phyloP scores from a whole-genome alignment of 2,888 invertebrate genomes.

The Myopa testacea region DNA sequence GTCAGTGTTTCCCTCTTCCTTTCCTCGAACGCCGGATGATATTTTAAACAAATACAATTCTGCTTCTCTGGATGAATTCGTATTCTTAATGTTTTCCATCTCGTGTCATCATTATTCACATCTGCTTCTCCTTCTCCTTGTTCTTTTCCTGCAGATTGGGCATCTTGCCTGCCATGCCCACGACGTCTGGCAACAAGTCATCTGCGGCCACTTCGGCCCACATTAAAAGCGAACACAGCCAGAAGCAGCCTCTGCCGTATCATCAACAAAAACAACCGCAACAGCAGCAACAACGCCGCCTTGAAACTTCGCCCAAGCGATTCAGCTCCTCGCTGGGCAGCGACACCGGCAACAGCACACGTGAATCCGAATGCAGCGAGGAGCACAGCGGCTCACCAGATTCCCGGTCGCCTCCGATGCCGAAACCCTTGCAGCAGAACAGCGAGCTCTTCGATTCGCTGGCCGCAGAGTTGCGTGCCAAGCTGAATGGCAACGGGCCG shows the following conservation, averaged over 20 bases:
- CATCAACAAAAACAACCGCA: slow-evolving; percentile 68
- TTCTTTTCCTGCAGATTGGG: slow-evolving; percentile 54
- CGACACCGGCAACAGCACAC: slow-evolving; percentile 77
- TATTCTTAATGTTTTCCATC: too few species aligned
- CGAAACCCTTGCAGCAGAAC: slow-evolving; percentile 68
- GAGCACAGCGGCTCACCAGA: slow-evolving; percentile 70
- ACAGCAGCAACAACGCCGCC: slow-evolving; percentile 56
- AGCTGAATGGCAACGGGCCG: slow-evolving; percentile 74
- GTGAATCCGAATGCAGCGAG: slow-evolving; percentile 79
- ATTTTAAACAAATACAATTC: not conserved
- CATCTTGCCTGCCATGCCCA: slow-evolving; percentile 58
- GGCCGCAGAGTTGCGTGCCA: slow-evolving; percentile 89
- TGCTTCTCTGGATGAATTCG: not conserved
- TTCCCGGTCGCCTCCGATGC: slow-evolving; percentile 60
- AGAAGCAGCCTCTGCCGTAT: slow-evolving; percentile 70
- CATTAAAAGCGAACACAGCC: slow-evolving; percentile 44
- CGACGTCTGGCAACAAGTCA: slow-evolving; percentile 48
- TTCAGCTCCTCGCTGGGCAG: slow-evolving; percentile 83
- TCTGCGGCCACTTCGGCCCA: slow-evolving; percentile 45
- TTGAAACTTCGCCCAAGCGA: slow-evolving; percentile 67
- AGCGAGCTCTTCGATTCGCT: slow-evolving; percentile 89
- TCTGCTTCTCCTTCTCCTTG: not conserved
- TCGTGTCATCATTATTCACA: not conserved
- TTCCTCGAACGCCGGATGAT: not conserved
- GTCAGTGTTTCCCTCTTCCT: not conserved